Evolutionary conservation across 2,888 invertebrate species (phyloP), one percentile per base, ranked within the genome.

Genomic region (Melangyna quadrimaculata): DNA sequence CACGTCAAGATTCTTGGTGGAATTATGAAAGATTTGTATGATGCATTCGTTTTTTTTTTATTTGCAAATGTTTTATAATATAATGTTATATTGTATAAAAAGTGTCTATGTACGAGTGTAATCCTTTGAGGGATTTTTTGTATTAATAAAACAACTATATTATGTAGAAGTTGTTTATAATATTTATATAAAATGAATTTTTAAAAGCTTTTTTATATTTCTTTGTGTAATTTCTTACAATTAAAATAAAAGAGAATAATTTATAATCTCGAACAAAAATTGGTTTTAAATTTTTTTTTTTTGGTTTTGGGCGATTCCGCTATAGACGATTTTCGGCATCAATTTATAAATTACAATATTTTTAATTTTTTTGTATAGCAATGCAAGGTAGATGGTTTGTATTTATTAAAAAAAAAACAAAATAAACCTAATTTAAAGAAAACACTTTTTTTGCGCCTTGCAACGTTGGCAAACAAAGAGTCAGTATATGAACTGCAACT

Each of bases 161-260:
- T 51, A 67, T 51, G 51, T 17, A 67, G 6, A 67, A 32, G n/a
- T 19, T 51, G 51, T 51, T 51, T 67, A 51, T 51, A 35, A 37
- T 67, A 67, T 51, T 51, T 67, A 67, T 67, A 51, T 51, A 35
- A 32, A 51, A 67, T 51, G 24, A 6, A 27, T 71, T 83, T 74
- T 78, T 12, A 37, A 51, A 74, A 32, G 59, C 75, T 72, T 79
- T 84, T 75, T 75, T 35, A 71, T 70, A 83, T 59, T 74, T 78
- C 27, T 78, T 59, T 77, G 70, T 71, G 57, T 77, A 59, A 67
- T 70, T 70, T 73, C 40, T 48, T 79, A 84, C 29, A 77, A 73
- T 48, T 74, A 24, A 84, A 77, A n/a, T n/a, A n/a, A 75, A 40
- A 69, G 29, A 75, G 37, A 61, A 37, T 57, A 12, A 61, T 40